phyloP scores from a whole-genome alignment of 2,888 invertebrate genomes.

The Acanthosepion lycidas region DNA sequence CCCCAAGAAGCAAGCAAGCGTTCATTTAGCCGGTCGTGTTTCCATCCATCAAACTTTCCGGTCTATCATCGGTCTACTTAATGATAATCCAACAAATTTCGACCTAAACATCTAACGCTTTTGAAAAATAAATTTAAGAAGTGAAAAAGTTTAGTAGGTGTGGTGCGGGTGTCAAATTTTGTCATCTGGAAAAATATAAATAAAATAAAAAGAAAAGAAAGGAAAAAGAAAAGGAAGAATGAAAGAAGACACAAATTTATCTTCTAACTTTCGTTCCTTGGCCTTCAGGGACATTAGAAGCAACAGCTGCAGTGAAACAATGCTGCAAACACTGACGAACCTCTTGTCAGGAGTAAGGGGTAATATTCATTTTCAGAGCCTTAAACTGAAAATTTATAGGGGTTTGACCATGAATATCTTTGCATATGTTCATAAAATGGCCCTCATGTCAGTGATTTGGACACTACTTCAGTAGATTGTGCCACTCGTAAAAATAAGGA shows the following conservation, averaged over 20 bases:
- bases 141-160: neutral
- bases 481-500: too few relatives aligned
- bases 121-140: conserved; percentile 33
- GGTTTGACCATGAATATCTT: neutral
- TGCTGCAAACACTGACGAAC: neutral
- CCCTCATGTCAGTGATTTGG: too few relatives aligned
- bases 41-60: neutral
- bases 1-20: neutral
- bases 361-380: neutral
- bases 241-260: neutral
- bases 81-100: neutral
- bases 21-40: neutral
- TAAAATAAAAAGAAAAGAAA: too few relatives aligned
- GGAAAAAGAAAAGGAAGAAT: neutral
- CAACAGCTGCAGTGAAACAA: neutral
- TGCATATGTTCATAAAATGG: too few relatives aligned
- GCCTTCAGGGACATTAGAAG: too few relatives aligned
- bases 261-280: neutral
- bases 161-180: neutral
- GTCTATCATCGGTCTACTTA: neutral
- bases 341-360: neutral
- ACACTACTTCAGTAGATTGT: too few relatives aligned
- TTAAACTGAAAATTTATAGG: neutral
- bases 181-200: too few relatives aligned
- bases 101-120: neutral